Base-by-base conservation (phyloP, 2,888 invertebrate genomes). In the Flabesymbios commensalis region DNA sequence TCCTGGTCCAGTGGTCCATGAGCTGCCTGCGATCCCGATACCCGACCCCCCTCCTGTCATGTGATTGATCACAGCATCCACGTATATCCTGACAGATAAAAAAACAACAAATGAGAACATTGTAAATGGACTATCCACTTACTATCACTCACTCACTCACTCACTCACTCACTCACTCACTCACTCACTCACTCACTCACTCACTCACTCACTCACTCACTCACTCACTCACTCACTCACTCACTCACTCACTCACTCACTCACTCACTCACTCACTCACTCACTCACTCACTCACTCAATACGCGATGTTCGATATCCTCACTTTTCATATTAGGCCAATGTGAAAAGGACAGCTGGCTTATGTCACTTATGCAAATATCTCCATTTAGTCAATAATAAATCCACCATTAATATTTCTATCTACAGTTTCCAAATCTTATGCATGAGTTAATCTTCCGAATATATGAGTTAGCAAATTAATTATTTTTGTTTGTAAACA, bases 41-140 rank as follows among this genome's bases (percentile, higher is more conserved):
- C 84, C 84, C 10, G 33, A 54, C 4, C 83, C 77, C 56, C 85
- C 82, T 0, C 85, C 88, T 0, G 90, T 87, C 93, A 94, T 93
- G 80, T 94, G 93, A 81, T 94, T 94, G 63, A 93, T 85, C 22
- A 94, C 86, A 0, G 88, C 86, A 74, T 92, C 91, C 0, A 88
- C 89, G 78, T 89, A 90, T 72, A 93, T 90, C 73, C 92, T 67
- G 55, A n/a, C 51, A n/a, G 17, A 10, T n/a, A 33, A n/a, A 53
- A 41, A 14, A 17, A 10, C n/a, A 10, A 10, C 7, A 7, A 53
- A 10, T 26, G 10, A 45, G 10, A 19, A 19, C n/a, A 22, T 14
- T 22, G 7, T 14, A 45, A 39, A 14, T n/a, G n/a, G n/a, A n/a
- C n/a, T n/a, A n/a, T n/a, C n/a, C n/a, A 45, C 47, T 45, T 22